A percentile compares a stretch with the other conserved stretches of the same genome.
phyloP scores from a whole-genome alignment of 2,113 vertebrate species.

The Oryzias woworae region DNA sequence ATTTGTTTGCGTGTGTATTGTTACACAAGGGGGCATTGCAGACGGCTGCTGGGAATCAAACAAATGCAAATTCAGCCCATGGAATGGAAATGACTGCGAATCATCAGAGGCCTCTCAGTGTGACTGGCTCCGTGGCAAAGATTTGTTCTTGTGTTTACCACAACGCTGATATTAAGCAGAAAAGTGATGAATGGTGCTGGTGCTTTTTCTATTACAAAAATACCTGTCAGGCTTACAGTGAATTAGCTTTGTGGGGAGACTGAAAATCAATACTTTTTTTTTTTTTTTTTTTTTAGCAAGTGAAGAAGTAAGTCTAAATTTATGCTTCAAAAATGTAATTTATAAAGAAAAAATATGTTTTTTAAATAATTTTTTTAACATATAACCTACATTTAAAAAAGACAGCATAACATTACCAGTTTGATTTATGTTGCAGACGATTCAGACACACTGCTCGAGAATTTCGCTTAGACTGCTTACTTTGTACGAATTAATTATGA shows the following conservation, averaged over 20 bases:
- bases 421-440: too few relatives aligned
- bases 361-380: too few relatives aligned
- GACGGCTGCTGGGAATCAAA: conserved; percentile 61
- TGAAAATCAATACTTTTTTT: background rate
- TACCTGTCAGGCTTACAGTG: conserved; percentile 25
- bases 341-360: too few relatives aligned
- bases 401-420: too few relatives aligned
- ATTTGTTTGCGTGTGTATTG: conserved; percentile 65
- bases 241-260: conserved; percentile 1
- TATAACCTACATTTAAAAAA: too few relatives aligned
- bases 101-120: conserved; percentile 56
- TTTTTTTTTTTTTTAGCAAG: background rate
- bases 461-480: too few relatives aligned
- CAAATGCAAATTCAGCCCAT: conserved; percentile 61
- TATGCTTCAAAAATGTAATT: too few relatives aligned
- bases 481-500: too few relatives aligned
- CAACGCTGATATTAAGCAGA: conserved; percentile 37
- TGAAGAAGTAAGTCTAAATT: background rate
- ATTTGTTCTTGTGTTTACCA: conserved; percentile 66
- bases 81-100: conserved; percentile 55
- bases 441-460: too few relatives aligned
- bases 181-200: conserved; percentile 11
- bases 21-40: conserved; percentile 48
- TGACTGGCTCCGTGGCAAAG: conserved; percentile 46
- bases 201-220: conserved; percentile 40